Evolutionary conservation across 2,797 vertebrate genomes (phyloP).

Genomic region (Enteromius argenteus): DNA sequence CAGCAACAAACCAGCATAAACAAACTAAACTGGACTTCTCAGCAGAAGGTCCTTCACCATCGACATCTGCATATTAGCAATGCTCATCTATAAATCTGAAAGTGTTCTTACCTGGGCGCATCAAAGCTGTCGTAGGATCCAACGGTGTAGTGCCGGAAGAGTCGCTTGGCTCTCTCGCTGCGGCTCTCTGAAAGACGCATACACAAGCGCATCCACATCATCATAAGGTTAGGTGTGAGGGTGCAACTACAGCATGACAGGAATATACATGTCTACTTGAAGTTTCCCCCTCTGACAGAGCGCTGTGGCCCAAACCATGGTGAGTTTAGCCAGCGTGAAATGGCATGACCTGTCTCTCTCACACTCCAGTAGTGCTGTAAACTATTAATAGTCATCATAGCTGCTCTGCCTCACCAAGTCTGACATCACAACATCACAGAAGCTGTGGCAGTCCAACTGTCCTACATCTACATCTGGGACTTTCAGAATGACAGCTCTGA

Average conservation of each 20-base stretch:
- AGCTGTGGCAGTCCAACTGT: slow-evolving; percentile 23
- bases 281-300: slow-evolving; percentile 17
- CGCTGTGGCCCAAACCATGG: not conserved
- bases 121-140: slow-evolving; percentile 96
- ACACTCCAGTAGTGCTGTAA: slow-evolving; percentile 26
- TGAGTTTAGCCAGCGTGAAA: slow-evolving; percentile 44
- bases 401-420: slow-evolving; percentile 1
- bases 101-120: slow-evolving; percentile 84
- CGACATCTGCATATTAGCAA: not conserved
- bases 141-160: slow-evolving; percentile 94
- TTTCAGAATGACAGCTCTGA: slow-evolving; percentile 1
- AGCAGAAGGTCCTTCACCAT: not conserved
- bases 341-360: slow-evolving; percentile 19
- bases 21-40: not conserved
- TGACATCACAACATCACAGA: slow-evolving; percentile 4
- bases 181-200: slow-evolving; percentile 81
- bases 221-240: slow-evolving; percentile 12
- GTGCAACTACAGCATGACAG: not conserved
- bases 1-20: not conserved
- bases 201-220: slow-evolving; percentile 54
- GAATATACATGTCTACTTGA: not conserved
- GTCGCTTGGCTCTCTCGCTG: slow-evolving; percentile 88
- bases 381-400: slow-evolving; percentile 34
- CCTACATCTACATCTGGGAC: slow-evolving; percentile 4
- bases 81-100: not conserved